Conservation (phyloP, 2,888 invertebrate species). For the Mactromeris polynyma region DNA sequence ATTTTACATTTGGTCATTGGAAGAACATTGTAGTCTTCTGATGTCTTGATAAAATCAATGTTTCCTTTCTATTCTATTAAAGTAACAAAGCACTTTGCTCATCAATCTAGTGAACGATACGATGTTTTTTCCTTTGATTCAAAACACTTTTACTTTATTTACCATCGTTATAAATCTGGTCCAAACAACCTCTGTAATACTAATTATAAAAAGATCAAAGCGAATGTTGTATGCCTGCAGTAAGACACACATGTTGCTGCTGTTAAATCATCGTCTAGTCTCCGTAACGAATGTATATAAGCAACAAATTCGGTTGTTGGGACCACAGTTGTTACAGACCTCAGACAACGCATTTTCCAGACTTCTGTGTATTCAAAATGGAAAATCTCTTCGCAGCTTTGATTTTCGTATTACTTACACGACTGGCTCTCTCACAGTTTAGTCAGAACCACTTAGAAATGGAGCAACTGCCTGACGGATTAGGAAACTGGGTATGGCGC, state of each 20-base stretch:
- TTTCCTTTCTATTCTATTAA: too few relatives aligned
- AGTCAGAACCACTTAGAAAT: constrained; percentile 30
- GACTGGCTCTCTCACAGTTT: neutral
- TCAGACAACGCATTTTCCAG: neutral
- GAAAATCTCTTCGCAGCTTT: neutral
- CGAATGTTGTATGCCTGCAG: neutral
- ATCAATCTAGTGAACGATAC: too few relatives aligned
- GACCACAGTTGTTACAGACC: neutral
- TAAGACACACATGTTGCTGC: neutral
- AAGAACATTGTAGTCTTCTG: too few relatives aligned
- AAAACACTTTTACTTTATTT: neutral
- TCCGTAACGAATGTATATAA: neutral
- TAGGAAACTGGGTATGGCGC: constrained; percentile 40
- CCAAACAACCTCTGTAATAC: neutral
- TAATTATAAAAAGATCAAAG: neutral
- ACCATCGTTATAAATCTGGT: neutral
- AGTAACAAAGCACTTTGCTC: too few relatives aligned
- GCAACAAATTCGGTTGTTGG: neutral
- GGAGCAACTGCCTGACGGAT: neutral
- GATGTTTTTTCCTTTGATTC: too few relatives aligned
- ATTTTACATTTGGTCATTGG: too few relatives aligned
- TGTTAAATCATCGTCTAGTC: neutral
- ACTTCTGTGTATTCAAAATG: neutral
- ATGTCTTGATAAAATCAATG: too few relatives aligned
- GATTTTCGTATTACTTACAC: neutral